Evolutionary conservation across 2,113 vertebrate species (phyloP), one percentile per base, ranked within the genome.

Genomic region (Oryzias curvinotus): DNA sequence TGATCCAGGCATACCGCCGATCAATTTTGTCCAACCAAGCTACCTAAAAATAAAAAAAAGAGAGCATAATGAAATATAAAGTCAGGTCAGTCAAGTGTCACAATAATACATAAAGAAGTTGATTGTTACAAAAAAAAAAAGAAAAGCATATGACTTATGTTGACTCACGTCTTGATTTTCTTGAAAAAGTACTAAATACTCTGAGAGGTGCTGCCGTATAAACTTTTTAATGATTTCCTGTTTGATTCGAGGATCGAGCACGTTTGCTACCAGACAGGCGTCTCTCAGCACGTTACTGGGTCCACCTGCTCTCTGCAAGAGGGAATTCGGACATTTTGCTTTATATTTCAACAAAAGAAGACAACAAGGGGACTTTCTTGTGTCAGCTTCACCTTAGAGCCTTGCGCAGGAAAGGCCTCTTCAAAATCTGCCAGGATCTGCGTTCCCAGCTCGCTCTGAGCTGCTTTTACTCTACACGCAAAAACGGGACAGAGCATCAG

Each of bases 151-250:
- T 3, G 44, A 16, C 12, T 18, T 41, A 26, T 42, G 57, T 23
- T 47, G 10, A 83, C 95, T 95, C 85, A 98, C 97, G 65, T 98
- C 97, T 91, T 98, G 96, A 85, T 99, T 98, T 90, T 99, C 97
- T 87, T 99, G 97, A 90, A 99, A 99, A 42, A 99, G 94, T 48
- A 99, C 95, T 58, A 96, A 89, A 70, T 99, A 99, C 75, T 99
- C 97, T 0, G 95, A 98, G 36, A 99, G 94, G 82, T 99, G 96
- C 52, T 99, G 97, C 64, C 95, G 93, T 83, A 98, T 96, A 61
- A 99, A 99, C 85, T 98, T 99, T 90, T 98, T 98, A 78, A 99
- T 98, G 88, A 99, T 97, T 88, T 99, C 97, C 81, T 98, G 96
- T 49, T 97, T 98, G 89, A 99, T 97, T 66, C 95, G 94, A 26